Conservation (phyloP, 2,797 vertebrate genomes). For the Rhynchotus rufescens region DNA sequence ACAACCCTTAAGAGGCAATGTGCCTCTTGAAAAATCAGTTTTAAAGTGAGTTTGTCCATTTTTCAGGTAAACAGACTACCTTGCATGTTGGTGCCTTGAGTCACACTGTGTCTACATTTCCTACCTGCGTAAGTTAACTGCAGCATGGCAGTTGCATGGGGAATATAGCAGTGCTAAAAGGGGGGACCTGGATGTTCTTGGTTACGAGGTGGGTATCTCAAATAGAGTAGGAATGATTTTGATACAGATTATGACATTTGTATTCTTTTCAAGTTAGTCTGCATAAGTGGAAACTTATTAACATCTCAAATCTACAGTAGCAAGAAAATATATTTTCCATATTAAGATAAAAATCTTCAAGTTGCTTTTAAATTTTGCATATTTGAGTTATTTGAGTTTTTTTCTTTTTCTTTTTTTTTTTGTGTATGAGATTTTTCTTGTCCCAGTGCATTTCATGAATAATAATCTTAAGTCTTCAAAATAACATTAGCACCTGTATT, state of each 20-base stretch:
- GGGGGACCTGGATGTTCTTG: constrained; percentile 60
- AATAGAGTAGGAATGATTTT: constrained; percentile 61
- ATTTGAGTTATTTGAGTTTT: constrained; percentile 49
- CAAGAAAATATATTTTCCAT: constrained; percentile 71
- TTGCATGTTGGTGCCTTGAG: not conserved
- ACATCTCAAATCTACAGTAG: constrained; percentile 76
- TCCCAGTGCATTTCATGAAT: constrained; percentile 47
- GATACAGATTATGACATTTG: constrained; percentile 64
- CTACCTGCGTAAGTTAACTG: constrained; percentile 27
- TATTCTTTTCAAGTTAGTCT: constrained; percentile 74
- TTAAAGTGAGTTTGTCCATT: constrained; percentile 31
- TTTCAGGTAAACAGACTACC: constrained; percentile 6
- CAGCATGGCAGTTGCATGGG: constrained; percentile 26
- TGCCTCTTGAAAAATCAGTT: constrained; percentile 12
- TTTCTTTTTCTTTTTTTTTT: constrained; percentile 53
- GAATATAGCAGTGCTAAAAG: constrained; percentile 41
- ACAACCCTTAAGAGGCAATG: not conserved
- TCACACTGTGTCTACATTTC: constrained; percentile 32
- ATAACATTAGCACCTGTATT: constrained; percentile 41
- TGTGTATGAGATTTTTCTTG: constrained; percentile 63
- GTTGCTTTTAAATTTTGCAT: constrained; percentile 78
- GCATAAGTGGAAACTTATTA: constrained; percentile 74
- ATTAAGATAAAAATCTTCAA: constrained; percentile 78
- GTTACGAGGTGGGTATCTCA: constrained; percentile 54
- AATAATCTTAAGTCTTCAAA: constrained; percentile 31